These are phyloP conservation scores for Protobothrops flavoviridis DNA, from an alignment of 2,113 vertebrate species.

Conservation along the genomic window DNA sequence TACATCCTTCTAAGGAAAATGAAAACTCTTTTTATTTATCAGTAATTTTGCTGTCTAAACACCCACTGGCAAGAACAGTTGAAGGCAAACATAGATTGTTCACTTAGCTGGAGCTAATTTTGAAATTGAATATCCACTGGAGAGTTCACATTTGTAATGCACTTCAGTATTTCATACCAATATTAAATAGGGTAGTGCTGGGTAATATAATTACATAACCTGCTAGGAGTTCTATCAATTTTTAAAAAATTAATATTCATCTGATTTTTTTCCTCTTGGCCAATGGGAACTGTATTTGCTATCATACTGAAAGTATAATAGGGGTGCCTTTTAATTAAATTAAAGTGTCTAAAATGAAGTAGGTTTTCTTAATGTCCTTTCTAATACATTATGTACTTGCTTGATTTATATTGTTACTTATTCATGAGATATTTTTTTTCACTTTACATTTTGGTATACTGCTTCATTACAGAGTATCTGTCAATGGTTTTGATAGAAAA, in stretches of 20 bases:
- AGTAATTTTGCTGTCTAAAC: background rate
- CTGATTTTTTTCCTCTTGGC: background rate
- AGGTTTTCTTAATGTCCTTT: slow-evolving; percentile 1
- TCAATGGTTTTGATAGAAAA: background rate
- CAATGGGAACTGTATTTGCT: background rate
- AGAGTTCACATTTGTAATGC: background rate
- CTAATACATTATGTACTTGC: slow-evolving; percentile 21
- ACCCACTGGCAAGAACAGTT: background rate
- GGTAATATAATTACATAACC: background rate
- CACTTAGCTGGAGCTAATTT: background rate
- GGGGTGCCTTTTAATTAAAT: background rate
- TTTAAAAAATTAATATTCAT: background rate
- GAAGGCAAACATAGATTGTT: background rate
- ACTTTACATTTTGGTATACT: background rate
- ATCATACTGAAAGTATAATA: background rate
- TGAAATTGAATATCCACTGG: background rate
- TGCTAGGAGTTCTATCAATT: background rate
- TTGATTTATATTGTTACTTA: slow-evolving; percentile 31
- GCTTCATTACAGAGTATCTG: background rate
- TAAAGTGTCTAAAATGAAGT: slow-evolving; percentile 10
- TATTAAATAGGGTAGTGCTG: background rate
- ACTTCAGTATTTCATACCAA: background rate
- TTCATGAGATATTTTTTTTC: background rate
- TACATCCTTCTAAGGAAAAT: background rate
- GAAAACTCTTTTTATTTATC: background rate